Conservation (phyloP, 1,140 invertebrate genomes). For the Aphidius gifuensis region DNA sequence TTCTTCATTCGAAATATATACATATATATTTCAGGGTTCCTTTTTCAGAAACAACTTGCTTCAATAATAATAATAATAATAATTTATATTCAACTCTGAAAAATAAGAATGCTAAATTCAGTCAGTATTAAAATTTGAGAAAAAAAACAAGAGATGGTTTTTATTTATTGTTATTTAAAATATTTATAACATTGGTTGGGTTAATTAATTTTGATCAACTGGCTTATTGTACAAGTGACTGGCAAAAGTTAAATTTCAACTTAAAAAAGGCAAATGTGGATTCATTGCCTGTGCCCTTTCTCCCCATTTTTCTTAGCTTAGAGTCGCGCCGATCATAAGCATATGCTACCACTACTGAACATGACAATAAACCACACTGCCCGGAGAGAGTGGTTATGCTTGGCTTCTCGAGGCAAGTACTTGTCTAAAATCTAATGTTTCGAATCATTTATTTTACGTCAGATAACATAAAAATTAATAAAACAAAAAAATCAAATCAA, state of each 20-base stretch:
- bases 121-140: slow-evolving; percentile 12
- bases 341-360: slow-evolving; percentile 57
- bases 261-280: slow-evolving; percentile 40
- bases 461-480: not conserved
- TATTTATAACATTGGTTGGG: no score
- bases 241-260: not conserved
- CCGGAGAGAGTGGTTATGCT: slow-evolving; percentile 53
- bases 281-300: slow-evolving; percentile 55
- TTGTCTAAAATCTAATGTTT: slow-evolving; percentile 38
- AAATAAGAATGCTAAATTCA: slow-evolving; percentile 16
- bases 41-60: slow-evolving; percentile 26
- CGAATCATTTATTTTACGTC: slow-evolving; percentile 20
- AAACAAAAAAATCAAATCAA: not conserved
- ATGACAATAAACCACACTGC: slow-evolving; percentile 57
- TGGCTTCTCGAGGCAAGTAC: slow-evolving; percentile 57
- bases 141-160: slow-evolving; percentile 9
- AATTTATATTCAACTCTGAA: slow-evolving; percentile 7
- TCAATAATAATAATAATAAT: slow-evolving; percentile 13
- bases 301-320: slow-evolving; percentile 57
- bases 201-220: no score
- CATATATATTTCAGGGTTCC: slow-evolving; percentile 42
- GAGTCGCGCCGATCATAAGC: slow-evolving; percentile 56
- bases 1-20: slow-evolving; percentile 7
- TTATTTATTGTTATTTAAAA: no score
- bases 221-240: no score